Percentiles rank a stretch among this genome's conserved stretches.
Conservation (phyloP, 1,140 invertebrate genomes). For the Lordiphosa collinella region DNA sequence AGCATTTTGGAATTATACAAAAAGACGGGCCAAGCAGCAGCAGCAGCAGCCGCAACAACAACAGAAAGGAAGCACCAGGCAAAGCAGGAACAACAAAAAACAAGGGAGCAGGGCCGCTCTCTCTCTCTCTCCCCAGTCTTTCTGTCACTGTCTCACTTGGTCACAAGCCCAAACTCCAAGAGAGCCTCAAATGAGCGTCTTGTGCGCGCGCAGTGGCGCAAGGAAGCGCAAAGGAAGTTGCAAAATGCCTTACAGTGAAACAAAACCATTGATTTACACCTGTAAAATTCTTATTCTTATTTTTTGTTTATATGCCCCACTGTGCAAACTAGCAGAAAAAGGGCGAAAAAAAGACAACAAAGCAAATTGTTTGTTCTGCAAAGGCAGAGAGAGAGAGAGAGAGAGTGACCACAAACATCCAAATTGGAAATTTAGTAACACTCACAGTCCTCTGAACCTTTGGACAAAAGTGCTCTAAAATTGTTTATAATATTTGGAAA, state of each 20-base stretch:
- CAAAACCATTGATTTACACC: no score
- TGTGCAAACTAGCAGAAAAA: no score
- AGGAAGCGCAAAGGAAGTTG: no score
- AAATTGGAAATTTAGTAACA: constrained; percentile 20
- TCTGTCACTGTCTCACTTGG: background rate
- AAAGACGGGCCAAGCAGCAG: constrained; percentile 28
- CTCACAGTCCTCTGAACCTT: background rate
- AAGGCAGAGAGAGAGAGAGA: constrained; percentile 10
- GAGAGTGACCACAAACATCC: constrained; percentile 7
- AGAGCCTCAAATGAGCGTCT: no score
- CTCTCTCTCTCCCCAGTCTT: no score
- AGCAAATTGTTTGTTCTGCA: background rate
- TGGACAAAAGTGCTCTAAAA: no score
- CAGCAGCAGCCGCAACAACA: background rate
- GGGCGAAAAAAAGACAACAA: no score
- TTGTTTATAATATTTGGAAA: no score
- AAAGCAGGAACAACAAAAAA: constrained; percentile 53
- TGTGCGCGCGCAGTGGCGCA: background rate
- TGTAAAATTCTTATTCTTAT: no score
- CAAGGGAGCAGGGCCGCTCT: constrained; percentile 9
- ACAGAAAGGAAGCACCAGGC: constrained; percentile 13
- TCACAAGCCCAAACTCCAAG: background rate
- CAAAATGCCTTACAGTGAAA: no score
- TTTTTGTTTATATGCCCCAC: no score
- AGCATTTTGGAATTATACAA: constrained; percentile 45